Percentiles rank a stretch among this genome's conserved stretches.
These are phyloP conservation scores for Dasysyrphus albostriatus DNA, from an alignment of 2,888 invertebrate genomes.

Conservation along the genomic window DNA sequence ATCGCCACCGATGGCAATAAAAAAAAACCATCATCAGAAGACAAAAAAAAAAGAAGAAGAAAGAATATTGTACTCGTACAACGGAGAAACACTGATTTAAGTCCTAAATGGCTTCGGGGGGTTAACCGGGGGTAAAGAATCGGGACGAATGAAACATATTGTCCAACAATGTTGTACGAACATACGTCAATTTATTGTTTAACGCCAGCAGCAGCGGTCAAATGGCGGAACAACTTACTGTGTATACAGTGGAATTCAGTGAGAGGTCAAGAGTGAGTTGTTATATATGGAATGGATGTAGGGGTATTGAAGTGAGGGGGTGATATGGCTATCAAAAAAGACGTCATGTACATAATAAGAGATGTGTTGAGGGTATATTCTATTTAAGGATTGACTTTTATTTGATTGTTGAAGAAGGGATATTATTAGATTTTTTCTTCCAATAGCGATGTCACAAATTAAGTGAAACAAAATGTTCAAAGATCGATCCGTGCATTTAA, in stretches of 20 bases:
- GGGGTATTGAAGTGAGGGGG: conserved; percentile 25
- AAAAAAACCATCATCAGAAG: conserved; percentile 45
- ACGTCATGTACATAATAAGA: conserved; percentile 29
- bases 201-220: conserved; percentile 56
- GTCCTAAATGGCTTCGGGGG: conserved; percentile 44
- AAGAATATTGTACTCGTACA: conserved; percentile 42
- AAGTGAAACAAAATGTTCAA: not conserved
- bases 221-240: conserved; percentile 40
- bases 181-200: conserved; percentile 70
- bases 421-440: not conserved
- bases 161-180: conserved; percentile 57
- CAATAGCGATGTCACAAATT: not conserved
- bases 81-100: conserved; percentile 61
- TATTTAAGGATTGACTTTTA: conserved; percentile 35
- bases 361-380: conserved; percentile 39
- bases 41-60: conserved; percentile 25
- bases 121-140: conserved; percentile 19
- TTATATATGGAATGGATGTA: conserved; percentile 6
- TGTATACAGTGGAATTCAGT: conserved; percentile 19
- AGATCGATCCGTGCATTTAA: not conserved
- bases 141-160: conserved; percentile 57
- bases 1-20: conserved; percentile 69
- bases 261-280: conserved; percentile 58
- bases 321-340: conserved; percentile 51
- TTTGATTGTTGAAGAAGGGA: conserved; percentile 3